Evolutionary conservation across 1,140 invertebrate species (phyloP), one percentile per base, ranked within the genome.

Genomic region (Dreissena polymorpha): DNA sequence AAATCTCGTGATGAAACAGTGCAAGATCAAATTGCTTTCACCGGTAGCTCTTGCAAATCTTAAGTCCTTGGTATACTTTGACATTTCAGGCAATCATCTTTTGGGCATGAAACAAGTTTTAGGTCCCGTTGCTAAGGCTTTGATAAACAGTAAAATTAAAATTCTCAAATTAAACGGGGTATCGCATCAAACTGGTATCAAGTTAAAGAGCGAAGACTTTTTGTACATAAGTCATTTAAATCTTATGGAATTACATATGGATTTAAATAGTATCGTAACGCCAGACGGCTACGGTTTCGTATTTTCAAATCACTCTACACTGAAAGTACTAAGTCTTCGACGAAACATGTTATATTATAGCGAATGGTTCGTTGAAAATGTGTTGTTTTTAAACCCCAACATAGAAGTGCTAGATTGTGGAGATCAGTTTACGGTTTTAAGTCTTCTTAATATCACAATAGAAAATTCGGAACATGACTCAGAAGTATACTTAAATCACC

Each of bases 191-290:
- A 57, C 78, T 13, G 68, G 78, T n/a, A 63, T 39, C n/a, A 57
- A 71, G 25, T 29, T 80, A 49, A 12, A 25, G 18, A 64, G 60
- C 10, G 10, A 64, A 21, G 21, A 71, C 14, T 10, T 80, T 27
- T 23, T 49, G n/a, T 70, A 80, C 27, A 27, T 80, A 63, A 7
- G 57, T 16, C 49, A 69, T 27, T 51, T 72, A 21, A 49, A 71
- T 8, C 53, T 80, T 6, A 71, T 50, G n/a, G 78, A 80, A 72
- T 12, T 80, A 18, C 27, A 80, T 16, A 71, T 80, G 69, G 55
- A 72, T 51, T 39, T 64, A 18, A 80, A 80, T 29, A 68, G 68
- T 16, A 80, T 80, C 27, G 78, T 72, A 65, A 39, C 39, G 39
- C 72, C 49, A 25, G 29, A 71, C 21, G 50, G 57, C n/a, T 64